A percentile compares a stretch with the other conserved stretches of the same genome.
phyloP scores from a whole-genome alignment of 2,113 vertebrate genomes.

The Hippolais icterina region DNA sequence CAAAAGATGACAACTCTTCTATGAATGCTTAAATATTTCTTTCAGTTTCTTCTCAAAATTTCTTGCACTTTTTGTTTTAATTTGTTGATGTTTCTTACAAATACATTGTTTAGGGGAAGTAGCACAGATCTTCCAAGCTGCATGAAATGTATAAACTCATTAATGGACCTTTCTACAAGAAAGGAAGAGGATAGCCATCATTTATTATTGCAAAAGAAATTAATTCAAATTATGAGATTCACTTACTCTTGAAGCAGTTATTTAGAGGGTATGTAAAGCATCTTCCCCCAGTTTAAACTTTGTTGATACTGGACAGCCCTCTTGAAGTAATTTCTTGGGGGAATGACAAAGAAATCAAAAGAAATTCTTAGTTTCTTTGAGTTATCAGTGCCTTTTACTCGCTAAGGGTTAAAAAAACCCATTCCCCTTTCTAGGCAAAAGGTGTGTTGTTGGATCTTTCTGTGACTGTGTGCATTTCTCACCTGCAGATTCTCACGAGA shows the following conservation, averaged over 20 bases:
- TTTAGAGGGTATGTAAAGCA: background rate
- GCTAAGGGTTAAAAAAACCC: background rate
- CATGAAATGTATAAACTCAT: background rate
- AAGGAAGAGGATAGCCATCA: background rate
- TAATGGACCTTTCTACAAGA: background rate
- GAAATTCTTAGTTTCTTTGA: background rate
- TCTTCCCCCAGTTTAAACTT: background rate
- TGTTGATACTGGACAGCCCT: background rate
- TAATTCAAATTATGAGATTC: background rate
- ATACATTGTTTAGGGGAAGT: background rate
- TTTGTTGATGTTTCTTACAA: background rate
- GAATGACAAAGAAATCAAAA: background rate
- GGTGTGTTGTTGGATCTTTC: background rate
- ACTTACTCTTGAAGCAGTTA: background rate
- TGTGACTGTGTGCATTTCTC: background rate
- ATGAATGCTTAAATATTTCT: background rate
- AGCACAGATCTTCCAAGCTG: background rate
- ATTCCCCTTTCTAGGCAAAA: background rate
- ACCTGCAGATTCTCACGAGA: constrained; percentile 85
- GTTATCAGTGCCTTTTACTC: background rate
- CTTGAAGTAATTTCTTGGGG: background rate
- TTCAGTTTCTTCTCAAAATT: background rate
- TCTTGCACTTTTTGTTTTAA: background rate
- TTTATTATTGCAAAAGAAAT: background rate
- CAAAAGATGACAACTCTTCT: background rate